These are phyloP conservation scores for Enteromius argenteus DNA, from an alignment of 2,797 vertebrate species.

Conservation along the genomic window DNA sequence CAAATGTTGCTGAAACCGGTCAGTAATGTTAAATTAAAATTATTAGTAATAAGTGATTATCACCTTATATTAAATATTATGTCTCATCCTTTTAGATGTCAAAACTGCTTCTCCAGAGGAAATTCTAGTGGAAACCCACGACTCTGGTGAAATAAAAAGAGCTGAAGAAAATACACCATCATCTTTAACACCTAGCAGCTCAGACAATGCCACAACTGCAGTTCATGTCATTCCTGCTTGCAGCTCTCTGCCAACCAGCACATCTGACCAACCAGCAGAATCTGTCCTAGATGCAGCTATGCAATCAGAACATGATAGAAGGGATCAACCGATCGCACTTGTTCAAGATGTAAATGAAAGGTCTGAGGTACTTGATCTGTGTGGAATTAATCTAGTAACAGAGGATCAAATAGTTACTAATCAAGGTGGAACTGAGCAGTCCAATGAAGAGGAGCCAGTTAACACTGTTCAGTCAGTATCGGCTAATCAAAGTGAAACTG, in stretches of 20 bases:
- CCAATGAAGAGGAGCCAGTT: slow-evolving; percentile 2
- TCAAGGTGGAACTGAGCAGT: slow-evolving; percentile 18
- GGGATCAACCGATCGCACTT: background rate
- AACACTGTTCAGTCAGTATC: slow-evolving; percentile 12
- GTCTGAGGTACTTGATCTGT: slow-evolving; percentile 17
- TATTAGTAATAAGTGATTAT: background rate
- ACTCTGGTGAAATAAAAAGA: slow-evolving; percentile 10
- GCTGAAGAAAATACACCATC: slow-evolving; percentile 1
- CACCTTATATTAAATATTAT: slow-evolving; percentile 10
- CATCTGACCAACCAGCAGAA: slow-evolving; percentile 7
- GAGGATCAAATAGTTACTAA: background rate
- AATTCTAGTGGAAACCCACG: slow-evolving; percentile 58
- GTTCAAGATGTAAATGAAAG: slow-evolving; percentile 28
- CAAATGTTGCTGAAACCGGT: slow-evolving; percentile 11
- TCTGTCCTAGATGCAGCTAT: background rate
- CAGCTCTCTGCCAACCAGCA: background rate
- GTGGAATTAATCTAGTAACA: slow-evolving; percentile 5
- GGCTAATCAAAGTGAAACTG: slow-evolving; percentile 20
- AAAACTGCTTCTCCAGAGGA: slow-evolving; percentile 35
- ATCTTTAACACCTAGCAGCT: background rate
- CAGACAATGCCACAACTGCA: slow-evolving; percentile 10
- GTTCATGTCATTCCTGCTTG: slow-evolving; percentile 7
- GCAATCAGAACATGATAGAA: background rate
- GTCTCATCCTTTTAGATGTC: background rate
- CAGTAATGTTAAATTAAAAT: background rate